Conservation (phyloP, 2,888 invertebrate genomes). For the Chydorus sphaericus region DNA sequence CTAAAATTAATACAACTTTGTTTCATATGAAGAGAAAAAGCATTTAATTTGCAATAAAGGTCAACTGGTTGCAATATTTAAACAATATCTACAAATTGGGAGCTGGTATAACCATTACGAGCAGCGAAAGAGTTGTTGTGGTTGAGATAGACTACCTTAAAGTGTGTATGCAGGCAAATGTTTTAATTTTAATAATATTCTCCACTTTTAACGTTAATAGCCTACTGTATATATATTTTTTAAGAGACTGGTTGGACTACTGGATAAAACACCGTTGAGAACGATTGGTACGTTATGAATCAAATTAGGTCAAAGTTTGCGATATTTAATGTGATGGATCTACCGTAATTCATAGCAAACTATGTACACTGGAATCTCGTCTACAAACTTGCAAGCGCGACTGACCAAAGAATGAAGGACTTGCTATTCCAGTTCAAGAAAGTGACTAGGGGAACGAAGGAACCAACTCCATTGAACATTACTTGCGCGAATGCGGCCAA, state of each 20-base stretch:
- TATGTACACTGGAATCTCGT: constrained; percentile 60
- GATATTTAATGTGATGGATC: too few relatives aligned
- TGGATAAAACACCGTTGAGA: background rate
- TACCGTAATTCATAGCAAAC: too few relatives aligned
- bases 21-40: too few relatives aligned
- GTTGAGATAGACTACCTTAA: background rate
- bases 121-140: background rate
- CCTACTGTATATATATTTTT: too few relatives aligned
- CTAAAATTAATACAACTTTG: too few relatives aligned
- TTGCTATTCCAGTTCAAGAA: constrained; percentile 20
- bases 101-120: background rate
- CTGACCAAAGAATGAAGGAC: constrained; percentile 19
- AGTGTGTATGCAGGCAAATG: too few relatives aligned
- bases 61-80: background rate
- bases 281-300: background rate
- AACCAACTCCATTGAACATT: too few relatives aligned
- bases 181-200: too few relatives aligned
- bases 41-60: too few relatives aligned
- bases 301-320: background rate
- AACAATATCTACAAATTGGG: background rate
- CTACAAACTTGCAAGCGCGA: constrained; percentile 17
- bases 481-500: constrained; percentile 21
- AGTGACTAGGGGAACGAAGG: constrained; percentile 18
- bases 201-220: too few relatives aligned
- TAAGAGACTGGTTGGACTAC: background rate